Evolutionary conservation across 2,113 vertebrate genomes (phyloP).

Genomic region (Scalopus aquaticus): DNA sequence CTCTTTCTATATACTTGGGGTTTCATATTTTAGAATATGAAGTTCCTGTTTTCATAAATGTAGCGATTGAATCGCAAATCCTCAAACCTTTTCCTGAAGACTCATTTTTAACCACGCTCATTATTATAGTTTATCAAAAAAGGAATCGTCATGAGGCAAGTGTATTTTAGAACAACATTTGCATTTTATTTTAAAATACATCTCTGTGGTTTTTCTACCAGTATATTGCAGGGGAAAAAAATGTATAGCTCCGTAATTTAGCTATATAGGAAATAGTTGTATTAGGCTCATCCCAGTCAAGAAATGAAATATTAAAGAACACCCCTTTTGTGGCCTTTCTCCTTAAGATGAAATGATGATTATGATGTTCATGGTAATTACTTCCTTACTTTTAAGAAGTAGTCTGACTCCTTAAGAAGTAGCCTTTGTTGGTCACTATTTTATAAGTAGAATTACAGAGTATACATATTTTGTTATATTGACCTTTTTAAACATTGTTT

Average conservation of each 20-base stretch:
- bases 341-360: not conserved
- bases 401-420: not conserved
- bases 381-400: conserved; percentile 31
- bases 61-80: not conserved
- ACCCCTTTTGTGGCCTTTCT: not conserved
- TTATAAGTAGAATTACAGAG: not conserved
- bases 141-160: not conserved
- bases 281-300: not conserved
- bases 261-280: not conserved
- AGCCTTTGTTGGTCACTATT: not conserved
- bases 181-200: conserved; percentile 52
- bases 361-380: not conserved
- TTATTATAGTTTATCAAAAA: not conserved
- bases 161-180: not conserved
- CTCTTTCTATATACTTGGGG: not conserved
- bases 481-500: not conserved
- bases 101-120: not conserved
- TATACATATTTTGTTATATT: not conserved
- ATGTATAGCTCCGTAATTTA: not conserved
- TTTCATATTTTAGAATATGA: not conserved
- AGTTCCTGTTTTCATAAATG: not conserved
- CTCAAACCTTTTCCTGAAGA: not conserved
- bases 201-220: not conserved
- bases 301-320: not conserved
- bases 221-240: not conserved